Evolutionary conservation across 2,888 invertebrate genomes (phyloP), one percentile per base, ranked within the genome.

Genomic region (Oscheius myriophilus): DNA sequence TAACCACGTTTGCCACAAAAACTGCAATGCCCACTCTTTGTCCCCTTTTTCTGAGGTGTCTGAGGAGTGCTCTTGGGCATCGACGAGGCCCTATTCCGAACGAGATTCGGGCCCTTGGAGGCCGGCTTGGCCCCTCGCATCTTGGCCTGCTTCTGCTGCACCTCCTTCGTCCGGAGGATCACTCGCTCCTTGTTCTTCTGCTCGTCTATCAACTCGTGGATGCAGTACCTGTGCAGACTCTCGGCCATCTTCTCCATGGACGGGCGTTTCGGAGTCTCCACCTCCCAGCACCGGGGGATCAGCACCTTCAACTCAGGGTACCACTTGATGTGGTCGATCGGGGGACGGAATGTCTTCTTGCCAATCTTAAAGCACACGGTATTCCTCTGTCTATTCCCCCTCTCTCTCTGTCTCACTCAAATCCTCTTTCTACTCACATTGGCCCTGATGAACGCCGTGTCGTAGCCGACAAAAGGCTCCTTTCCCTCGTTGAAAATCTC

Each of bases 401-500:
- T 43, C 12, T 43, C n/a, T 16, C 45, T 16, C 45, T 43, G 45
- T 43, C 12, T 43, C n/a, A n/a, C n/a, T n/a, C n/a, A n/a, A n/a
- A n/a, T n/a, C n/a, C n/a, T n/a, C n/a, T n/a, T n/a, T n/a, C n/a
- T 6, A 18, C 49, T 11, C 26, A 53, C 53, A 16, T 53, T 53
- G 6, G 23, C 53, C 21, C 26, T 3, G 25, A 53, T 53, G 14
- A 23, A 16, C 23, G 18, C 3, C 2, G 18, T 53, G 14, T 16
- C 16, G 25, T 18, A 4, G 16, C 26, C 53, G 25, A 16, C 21
- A 14, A 53, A 53, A 3, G 53, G 53, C 26, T 14, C 53, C 23
- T 23, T 16, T 18, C 53, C 53, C 3, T 26, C 23, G 53, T 53
- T 23, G 53, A 33, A 18, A 11, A 53, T 53, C 21, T 53, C 53